Evolutionary conservation across 35 echinoderm and acorn worm genomes (phyloP), one percentile per base, ranked within the genome.

Genomic region (Apostichopus parvimensis): DNA sequence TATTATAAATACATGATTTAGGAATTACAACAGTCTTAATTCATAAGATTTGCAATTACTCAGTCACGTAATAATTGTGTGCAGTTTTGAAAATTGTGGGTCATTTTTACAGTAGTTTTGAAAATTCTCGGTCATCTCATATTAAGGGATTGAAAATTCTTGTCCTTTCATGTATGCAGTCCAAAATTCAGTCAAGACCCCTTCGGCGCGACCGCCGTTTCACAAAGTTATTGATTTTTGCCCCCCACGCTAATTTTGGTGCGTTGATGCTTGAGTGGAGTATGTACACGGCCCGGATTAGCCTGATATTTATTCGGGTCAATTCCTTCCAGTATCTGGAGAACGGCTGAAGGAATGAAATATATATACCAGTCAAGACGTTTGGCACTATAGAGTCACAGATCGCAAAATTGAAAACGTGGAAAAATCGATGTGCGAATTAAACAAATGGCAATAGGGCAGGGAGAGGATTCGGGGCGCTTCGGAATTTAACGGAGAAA

Each of bases 221-320:
- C 9, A 54, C 17, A 14, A 17, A 54, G 55, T 17, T 82, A 82
- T 82, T 54, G 79, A 82, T 82, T 82, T 54, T 82, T 18, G 57
- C n/a, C 54, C 18, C 79, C 34, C 34, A 45, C 2, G 34, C 34
- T 45, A 54, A 82, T 45, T 82, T 55, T 82, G 64, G 79, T 54
- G 52, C 45, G 55, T 56, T 55, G 79, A 55, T 55, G 79, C 79
- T 82, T 82, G 34, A 82, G 79, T 55, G 45, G 52, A 53, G 9
- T 82, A 53, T 53, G 79, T 82, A 82, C 79, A 53, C 55, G 57
- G 53, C 34, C 34, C 5, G 79, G 79, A 82, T 82, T 82, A 68
- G 64, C 64, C 64, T 68, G 64, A 68, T 68, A 68, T 68, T 68
- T 68, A 68, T 14, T 68, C 64, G 64, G 64, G 64, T 68, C 64